A percentile compares a stretch with the other conserved stretches of the same genome.
These are phyloP conservation scores for Philhelius pedissequus DNA, from an alignment of 2,888 invertebrate species.

Conservation along the genomic window DNA sequence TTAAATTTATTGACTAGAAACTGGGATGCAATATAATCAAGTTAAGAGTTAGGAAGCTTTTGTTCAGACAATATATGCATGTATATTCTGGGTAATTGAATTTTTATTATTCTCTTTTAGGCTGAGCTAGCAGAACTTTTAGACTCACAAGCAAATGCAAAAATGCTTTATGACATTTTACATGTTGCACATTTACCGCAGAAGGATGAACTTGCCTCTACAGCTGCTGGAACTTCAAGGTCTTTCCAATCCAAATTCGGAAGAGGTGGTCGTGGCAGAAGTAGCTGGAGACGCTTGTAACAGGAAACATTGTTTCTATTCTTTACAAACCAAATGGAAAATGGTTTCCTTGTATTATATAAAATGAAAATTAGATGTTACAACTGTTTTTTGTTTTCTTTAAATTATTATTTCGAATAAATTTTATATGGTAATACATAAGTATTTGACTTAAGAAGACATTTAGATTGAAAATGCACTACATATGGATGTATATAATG, in stretches of 20 bases:
- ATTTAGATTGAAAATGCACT: too few species aligned
- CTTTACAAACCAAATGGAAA: not conserved
- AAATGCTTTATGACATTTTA: conserved; percentile 84
- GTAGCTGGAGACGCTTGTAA: not conserved
- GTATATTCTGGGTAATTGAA: too few species aligned
- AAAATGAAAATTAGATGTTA: not conserved
- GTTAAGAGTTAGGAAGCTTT: too few species aligned
- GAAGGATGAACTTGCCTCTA: conserved; percentile 76
- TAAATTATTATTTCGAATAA: too few species aligned
- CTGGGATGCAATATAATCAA: too few species aligned
- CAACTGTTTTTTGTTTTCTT: not conserved
- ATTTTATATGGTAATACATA: too few species aligned
- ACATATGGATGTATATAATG: too few species aligned
- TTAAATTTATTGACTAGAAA: too few species aligned
- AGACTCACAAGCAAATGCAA: conserved; percentile 86
- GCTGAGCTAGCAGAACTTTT: conserved; percentile 85
- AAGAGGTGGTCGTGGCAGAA: conserved; percentile 29
- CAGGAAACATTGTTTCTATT: not conserved
- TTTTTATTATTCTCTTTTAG: conserved; percentile 77
- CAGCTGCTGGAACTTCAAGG: conserved; percentile 8
- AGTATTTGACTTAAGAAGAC: too few species aligned
- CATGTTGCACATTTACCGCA: conserved; percentile 83
- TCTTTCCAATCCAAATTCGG: conserved; percentile 42
- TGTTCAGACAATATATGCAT: too few species aligned
- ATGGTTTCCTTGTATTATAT: not conserved